Percentiles rank a stretch among this genome's conserved stretches.
These are phyloP conservation scores for Ptilorrhoa leucosticta DNA, from an alignment of 2,113 vertebrate genomes.

Conservation along the genomic window DNA sequence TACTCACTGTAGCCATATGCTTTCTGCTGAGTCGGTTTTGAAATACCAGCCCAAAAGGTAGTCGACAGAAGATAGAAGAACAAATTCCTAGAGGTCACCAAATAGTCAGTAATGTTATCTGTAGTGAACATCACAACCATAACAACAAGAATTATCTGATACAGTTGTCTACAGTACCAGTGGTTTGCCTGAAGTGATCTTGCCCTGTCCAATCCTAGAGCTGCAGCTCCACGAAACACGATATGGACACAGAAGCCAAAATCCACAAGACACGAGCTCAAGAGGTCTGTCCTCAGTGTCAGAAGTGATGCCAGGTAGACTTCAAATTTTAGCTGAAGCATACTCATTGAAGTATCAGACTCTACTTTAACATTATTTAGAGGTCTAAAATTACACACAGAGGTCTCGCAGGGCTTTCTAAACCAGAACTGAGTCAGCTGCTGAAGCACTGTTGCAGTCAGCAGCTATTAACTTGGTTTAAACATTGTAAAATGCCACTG, in stretches of 20 bases:
- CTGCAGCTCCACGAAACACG: neutral
- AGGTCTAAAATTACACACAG: neutral
- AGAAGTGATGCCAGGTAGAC: neutral
- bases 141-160: neutral
- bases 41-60: neutral
- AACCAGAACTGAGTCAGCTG: neutral
- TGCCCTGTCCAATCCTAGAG: neutral
- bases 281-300: neutral
- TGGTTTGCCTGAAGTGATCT: neutral
- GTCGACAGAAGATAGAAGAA: neutral
- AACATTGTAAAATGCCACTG: neutral
- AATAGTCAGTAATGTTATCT: neutral
- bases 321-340: neutral
- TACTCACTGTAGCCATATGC: neutral
- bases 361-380: neutral
- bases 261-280: neutral
- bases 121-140: neutral
- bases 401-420: neutral
- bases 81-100: neutral
- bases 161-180: neutral
- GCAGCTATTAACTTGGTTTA: neutral
- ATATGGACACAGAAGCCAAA: neutral
- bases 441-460: neutral
- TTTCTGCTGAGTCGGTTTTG: neutral
- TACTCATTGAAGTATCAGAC: neutral